Conservation (phyloP, 2,888 invertebrate genomes). For the Acanthoscelides obtectus region DNA sequence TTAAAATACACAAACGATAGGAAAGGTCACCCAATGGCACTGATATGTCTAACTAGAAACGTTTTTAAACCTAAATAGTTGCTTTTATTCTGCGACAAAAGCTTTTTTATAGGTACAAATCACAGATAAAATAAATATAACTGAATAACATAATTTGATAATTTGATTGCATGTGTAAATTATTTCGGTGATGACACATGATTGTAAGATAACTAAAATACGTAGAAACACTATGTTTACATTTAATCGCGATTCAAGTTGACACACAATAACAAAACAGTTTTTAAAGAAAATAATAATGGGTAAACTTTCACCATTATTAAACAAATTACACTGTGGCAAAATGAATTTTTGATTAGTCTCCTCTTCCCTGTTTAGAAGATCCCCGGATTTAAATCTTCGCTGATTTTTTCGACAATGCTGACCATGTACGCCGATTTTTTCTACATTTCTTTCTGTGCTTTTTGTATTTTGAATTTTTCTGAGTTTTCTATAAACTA, state of each 20-base stretch:
- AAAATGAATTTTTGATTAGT: not conserved
- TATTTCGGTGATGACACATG: no score
- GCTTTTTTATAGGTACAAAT: not conserved
- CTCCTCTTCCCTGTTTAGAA: no score
- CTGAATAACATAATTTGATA: not conserved
- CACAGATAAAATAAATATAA: not conserved
- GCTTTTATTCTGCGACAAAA: not conserved
- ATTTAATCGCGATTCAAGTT: not conserved
- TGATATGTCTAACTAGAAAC: not conserved
- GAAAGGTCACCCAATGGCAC: not conserved
- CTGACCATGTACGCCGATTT: no score
- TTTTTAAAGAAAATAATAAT: not conserved
- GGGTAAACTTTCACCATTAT: not conserved
- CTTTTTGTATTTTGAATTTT: no score
- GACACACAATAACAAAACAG: not conserved
- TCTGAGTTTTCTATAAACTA: no score
- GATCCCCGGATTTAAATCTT: no score
- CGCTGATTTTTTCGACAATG: no score
- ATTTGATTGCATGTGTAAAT: not conserved
- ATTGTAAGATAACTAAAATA: no score
- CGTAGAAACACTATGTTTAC: no score
- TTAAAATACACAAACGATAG: no score
- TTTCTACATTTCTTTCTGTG: no score
- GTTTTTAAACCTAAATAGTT: not conserved
- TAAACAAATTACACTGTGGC: not conserved